These are phyloP conservation scores for Agrotis segetum DNA, from an alignment of 2,888 invertebrate species.

Conservation along the genomic window DNA sequence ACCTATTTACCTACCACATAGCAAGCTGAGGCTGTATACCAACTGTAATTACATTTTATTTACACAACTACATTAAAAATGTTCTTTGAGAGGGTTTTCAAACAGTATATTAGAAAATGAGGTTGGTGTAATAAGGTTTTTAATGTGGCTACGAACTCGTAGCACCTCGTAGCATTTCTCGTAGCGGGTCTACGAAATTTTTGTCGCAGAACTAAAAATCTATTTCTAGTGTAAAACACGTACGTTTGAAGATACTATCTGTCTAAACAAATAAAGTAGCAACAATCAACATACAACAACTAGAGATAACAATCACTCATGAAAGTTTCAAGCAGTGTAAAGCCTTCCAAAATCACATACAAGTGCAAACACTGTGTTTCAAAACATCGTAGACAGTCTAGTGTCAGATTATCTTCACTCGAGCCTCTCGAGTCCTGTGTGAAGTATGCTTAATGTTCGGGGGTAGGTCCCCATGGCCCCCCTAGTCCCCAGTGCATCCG, in stretches of 20 bases:
- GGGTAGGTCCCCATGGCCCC: conserved; percentile 37
- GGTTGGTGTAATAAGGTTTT: not conserved
- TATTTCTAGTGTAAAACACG: not conserved
- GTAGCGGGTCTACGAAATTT: conserved; percentile 42
- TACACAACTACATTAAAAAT: conserved; percentile 37
- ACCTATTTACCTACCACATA: conserved; percentile 14
- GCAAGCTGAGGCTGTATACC: conserved; percentile 36
- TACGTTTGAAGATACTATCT: not conserved
- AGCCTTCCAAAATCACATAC: conserved; percentile 43
- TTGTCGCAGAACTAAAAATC: not conserved
- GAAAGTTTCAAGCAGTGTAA: conserved; percentile 37
- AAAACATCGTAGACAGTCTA: conserved; percentile 45
- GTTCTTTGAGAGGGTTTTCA: conserved; percentile 8
- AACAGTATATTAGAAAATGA: conserved; percentile 8
- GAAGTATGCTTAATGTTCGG: conserved; percentile 53
- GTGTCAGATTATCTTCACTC: conserved; percentile 56
- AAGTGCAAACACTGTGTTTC: conserved; percentile 49
- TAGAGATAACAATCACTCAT: conserved; percentile 11
- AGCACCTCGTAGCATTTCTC: conserved; percentile 37
- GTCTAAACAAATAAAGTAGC: not conserved
- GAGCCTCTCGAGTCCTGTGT: conserved; percentile 45
- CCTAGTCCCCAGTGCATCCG: conserved; percentile 38
- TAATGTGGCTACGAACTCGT: conserved; percentile 28
- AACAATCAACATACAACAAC: not conserved
- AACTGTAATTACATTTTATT: conserved; percentile 56